These are phyloP conservation scores for Typhlichthys eigenmanni DNA, from an alignment of 2,797 vertebrate genomes.

Conservation along the genomic window DNA sequence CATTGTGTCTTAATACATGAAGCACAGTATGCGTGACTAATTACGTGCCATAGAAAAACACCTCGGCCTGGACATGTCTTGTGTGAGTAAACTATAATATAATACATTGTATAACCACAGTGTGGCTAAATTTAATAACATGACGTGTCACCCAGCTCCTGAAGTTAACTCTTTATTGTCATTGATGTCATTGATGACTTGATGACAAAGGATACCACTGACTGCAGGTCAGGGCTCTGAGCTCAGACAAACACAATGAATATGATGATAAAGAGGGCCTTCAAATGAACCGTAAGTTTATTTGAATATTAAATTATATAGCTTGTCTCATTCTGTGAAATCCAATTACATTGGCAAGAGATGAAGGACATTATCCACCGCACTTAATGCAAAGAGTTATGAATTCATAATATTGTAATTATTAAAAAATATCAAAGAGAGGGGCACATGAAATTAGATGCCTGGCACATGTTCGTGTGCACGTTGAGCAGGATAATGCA, in stretches of 20 bases:
- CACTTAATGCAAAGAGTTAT: conserved; percentile 25
- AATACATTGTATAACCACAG: background rate
- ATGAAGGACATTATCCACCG: conserved; percentile 33
- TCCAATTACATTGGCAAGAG: conserved; percentile 38
- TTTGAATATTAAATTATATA: conserved; percentile 21
- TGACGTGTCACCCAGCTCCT: conserved; percentile 9
- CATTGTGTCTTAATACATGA: background rate
- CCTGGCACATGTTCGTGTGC: conserved; percentile 40
- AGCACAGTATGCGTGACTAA: conserved; percentile 1
- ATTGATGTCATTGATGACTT: conserved; percentile 8
- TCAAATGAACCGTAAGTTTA: conserved; percentile 6
- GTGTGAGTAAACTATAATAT: background rate
- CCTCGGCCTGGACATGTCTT: background rate
- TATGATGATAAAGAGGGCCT: conserved; percentile 16
- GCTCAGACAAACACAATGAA: conserved; percentile 14
- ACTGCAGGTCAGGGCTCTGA: conserved; percentile 3
- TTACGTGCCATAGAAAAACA: background rate
- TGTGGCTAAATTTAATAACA: background rate
- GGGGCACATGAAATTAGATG: conserved; percentile 40
- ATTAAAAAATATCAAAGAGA: conserved; percentile 52
- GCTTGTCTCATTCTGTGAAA: conserved; percentile 37
- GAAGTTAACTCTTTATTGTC: background rate
- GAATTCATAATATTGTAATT: conserved; percentile 52
- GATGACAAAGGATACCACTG: background rate
- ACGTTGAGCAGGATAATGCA: conserved; percentile 45